These are phyloP conservation scores for Odocoileus virginianus DNA, from an alignment of 2,113 vertebrate genomes.

Conservation along the genomic window DNA sequence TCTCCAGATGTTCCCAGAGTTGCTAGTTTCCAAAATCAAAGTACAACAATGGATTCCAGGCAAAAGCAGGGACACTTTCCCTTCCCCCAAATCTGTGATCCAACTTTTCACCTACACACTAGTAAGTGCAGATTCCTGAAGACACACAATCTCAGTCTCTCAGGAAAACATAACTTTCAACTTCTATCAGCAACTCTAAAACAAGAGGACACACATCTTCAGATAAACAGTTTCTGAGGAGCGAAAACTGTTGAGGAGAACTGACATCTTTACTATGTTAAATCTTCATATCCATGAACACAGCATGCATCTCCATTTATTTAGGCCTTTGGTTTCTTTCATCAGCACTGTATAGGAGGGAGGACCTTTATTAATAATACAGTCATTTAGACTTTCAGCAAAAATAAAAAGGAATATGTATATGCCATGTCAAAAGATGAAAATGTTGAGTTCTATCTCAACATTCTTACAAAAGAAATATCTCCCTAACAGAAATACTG, in stretches of 20 bases:
- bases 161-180: background rate
- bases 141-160: background rate
- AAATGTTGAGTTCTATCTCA: background rate
- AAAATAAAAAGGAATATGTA: constrained; percentile 7
- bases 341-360: background rate
- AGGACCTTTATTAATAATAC: background rate
- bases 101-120: background rate
- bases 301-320: background rate
- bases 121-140: background rate
- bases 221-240: background rate
- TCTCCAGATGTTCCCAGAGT: background rate
- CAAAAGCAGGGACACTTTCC: background rate
- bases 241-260: background rate
- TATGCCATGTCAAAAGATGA: background rate
- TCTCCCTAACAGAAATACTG: background rate
- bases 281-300: background rate
- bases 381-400: background rate
- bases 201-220: background rate
- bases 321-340: background rate
- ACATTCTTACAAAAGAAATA: background rate
- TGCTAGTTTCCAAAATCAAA: background rate
- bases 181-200: background rate
- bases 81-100: background rate
- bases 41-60: background rate
- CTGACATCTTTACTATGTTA: background rate